Evolutionary conservation across 2,797 vertebrate genomes (phyloP).

Genomic region (Esox masquinongy): DNA sequence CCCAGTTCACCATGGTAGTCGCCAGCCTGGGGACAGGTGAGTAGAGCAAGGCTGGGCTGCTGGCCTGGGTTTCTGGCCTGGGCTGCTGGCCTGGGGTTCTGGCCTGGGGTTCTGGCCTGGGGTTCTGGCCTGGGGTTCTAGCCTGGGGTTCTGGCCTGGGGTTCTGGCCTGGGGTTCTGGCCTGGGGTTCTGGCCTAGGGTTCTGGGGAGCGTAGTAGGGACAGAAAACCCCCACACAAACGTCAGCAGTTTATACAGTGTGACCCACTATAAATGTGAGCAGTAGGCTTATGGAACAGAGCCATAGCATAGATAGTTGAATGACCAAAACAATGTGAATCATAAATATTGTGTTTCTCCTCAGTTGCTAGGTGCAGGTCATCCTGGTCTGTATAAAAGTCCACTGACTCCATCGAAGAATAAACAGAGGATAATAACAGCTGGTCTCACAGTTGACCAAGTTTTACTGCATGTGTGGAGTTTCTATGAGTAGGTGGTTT

Average conservation of each 20-base stretch:
- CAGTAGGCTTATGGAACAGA: neutral
- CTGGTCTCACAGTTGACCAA: slow-evolving; percentile 74
- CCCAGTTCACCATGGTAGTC: slow-evolving; percentile 87
- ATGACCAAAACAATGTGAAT: neutral
- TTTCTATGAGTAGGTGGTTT: slow-evolving; percentile 65
- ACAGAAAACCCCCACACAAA: neutral
- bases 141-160: no score
- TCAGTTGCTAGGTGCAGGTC: slow-evolving; percentile 62
- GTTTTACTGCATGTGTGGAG: slow-evolving; percentile 61
- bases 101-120: neutral
- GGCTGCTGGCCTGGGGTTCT: no score
- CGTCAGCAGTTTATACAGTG: neutral
- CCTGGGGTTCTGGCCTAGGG: neutral
- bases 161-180: neutral
- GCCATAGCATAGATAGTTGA: neutral
- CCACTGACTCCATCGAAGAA: slow-evolving; percentile 73
- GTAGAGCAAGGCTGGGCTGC: slow-evolving; percentile 40
- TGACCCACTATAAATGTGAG: neutral
- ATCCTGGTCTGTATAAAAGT: slow-evolving; percentile 56
- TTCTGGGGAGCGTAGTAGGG: neutral
- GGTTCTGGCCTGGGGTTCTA: neutral
- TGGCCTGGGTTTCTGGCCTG: neutral
- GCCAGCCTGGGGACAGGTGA: slow-evolving; percentile 83
- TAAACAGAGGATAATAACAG: slow-evolving; percentile 79
- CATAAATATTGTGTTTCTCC: slow-evolving; percentile 44